Conservation (phyloP, 2,113 vertebrate genomes). For the Xerus inauris region DNA sequence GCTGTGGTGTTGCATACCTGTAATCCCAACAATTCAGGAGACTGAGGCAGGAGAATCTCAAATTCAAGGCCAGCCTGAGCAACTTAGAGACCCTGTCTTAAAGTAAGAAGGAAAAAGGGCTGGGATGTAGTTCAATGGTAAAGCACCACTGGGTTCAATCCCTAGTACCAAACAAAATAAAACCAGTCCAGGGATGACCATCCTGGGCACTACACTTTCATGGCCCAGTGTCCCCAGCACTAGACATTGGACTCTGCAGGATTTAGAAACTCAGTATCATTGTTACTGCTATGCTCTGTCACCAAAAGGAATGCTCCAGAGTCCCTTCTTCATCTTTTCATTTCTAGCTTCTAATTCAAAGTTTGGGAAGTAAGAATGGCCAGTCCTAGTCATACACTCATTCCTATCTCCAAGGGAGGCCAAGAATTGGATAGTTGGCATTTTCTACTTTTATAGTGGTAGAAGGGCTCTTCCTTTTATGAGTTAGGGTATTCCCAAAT, state of each 20-base stretch:
- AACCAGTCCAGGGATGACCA: no score
- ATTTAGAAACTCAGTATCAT: background rate
- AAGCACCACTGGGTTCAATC: no score
- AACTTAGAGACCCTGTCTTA: no score
- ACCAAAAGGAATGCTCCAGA: background rate
- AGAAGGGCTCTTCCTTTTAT: background rate
- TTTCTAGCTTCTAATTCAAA: conserved; percentile 3
- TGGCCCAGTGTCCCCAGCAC: background rate
- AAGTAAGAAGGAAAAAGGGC: no score
- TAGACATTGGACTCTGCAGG: background rate
- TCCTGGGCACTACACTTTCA: rapidly evolving
- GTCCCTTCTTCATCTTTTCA: background rate
- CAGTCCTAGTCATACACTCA: background rate
- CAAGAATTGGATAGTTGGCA: background rate
- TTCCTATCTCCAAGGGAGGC: background rate
- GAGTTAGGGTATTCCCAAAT: background rate
- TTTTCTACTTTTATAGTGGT: background rate
- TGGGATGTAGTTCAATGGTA: no score
- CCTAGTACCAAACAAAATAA: no score
- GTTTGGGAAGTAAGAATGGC: background rate
- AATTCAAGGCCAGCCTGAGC: no score
- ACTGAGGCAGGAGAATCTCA: no score
- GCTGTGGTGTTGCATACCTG: no score
- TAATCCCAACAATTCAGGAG: no score
- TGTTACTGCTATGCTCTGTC: background rate